These are phyloP conservation scores for Belgica antarctica DNA, from an alignment of 2,888 invertebrate species.

Conservation along the genomic window DNA sequence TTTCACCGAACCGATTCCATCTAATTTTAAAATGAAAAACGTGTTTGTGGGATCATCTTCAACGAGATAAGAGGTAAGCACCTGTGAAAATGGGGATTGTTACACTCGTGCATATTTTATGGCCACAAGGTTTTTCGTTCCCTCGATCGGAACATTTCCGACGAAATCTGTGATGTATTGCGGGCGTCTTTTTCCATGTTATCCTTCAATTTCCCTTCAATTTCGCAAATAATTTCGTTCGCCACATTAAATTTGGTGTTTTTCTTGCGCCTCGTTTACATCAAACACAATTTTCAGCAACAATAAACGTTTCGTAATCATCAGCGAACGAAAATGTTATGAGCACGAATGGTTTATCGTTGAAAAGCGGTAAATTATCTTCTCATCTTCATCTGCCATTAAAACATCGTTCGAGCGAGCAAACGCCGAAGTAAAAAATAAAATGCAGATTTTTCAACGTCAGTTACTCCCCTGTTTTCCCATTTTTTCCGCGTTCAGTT, in stretches of 20 bases:
- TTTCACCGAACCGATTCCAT: neutral
- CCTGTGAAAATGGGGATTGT: conserved; percentile 1
- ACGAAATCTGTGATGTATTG: neutral
- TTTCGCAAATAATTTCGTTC: neutral
- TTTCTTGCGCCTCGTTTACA: conserved; percentile 16
- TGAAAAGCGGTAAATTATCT: conserved; percentile 16
- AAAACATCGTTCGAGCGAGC: conserved; percentile 8
- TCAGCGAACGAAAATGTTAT: neutral
- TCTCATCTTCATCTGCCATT: conserved; percentile 19
- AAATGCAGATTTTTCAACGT: conserved; percentile 29
- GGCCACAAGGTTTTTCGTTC: neutral
- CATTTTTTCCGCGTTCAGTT: neutral
- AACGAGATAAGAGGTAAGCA: neutral
- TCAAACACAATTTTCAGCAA: conserved; percentile 24
- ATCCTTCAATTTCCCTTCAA: neutral
- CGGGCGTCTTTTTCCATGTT: neutral
- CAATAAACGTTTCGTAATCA: conserved; percentile 24
- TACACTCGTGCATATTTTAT: neutral
- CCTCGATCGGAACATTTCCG: neutral
- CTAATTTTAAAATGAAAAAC: conserved; percentile 23
- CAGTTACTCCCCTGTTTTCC: conserved; percentile 6
- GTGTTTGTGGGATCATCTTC: conserved; percentile 14
- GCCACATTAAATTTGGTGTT: neutral
- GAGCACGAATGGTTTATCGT: conserved; percentile 13
- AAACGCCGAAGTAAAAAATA: neutral